Evolutionary conservation across 2,797 vertebrate species (phyloP), one percentile per base, ranked within the genome.

Genomic region (Benthosema pterotum): DNA sequence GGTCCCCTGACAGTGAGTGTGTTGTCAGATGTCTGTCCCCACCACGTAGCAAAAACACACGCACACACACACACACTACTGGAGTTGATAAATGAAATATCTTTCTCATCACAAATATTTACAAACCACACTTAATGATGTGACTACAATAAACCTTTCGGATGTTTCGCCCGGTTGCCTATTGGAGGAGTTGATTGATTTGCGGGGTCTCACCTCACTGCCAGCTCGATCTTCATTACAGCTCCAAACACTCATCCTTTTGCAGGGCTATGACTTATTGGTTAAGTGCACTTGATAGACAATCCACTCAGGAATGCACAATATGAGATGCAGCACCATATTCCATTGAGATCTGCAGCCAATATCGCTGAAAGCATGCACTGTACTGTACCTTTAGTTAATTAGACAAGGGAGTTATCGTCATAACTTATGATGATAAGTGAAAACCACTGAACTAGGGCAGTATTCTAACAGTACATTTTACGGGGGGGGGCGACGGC

Each of bases 281-380:
- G 67, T 74, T 75, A 79, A 71, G 60, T 62, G 51, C 4, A 65
- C 63, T 68, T 66, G 64, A 84, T 65, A 67, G 69, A 79, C 72
- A 74, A 69, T 80, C 86, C 53, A 80, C 65, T 79, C 69, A 8
- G 57, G 4, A 6, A 28, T 28, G 4, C 1, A 28, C 25, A 77
- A 69, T 78, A 60, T 62, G 59, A 4, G 25, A 28, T 48, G 54
- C 63, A 14, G 42, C 4, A 5, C 45, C 58, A 74, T 72, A 79
- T 77, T 72, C 55, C 43, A 71, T 50, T 38, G 62, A 78, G 69
- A 60, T 61, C 61, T 70, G 58, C n/a, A n/a, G n/a, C 70, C 25
- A 69, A 73, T 74, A 75, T 85, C 68, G 69, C 62, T 48, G 32
- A 74, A 70, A 83, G 69, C 19, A 22, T 4, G 19, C 4, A 22